Conservation (phyloP, 2,888 invertebrate species). For the Catocala nupta region DNA sequence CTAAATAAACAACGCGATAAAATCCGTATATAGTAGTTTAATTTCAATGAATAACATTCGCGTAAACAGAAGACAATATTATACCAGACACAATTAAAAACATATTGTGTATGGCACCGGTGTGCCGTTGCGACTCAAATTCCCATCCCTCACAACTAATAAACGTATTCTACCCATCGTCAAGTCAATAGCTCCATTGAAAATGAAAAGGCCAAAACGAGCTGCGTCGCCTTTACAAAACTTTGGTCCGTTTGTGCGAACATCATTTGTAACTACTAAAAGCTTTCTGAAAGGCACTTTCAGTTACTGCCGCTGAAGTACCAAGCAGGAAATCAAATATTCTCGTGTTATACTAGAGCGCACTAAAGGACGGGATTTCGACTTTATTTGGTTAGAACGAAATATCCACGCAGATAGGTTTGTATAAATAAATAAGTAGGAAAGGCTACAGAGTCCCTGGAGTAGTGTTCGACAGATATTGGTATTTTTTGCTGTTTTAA, state of each 20-base stretch:
- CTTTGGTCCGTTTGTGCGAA: conserved; percentile 19
- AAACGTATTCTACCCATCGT: not conserved
- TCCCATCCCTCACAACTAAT: too few relatives aligned
- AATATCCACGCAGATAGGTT: not conserved
- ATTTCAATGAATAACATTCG: too few relatives aligned
- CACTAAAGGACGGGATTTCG: not conserved
- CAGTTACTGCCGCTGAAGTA: not conserved
- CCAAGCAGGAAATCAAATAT: conserved; percentile 25
- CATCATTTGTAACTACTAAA: conserved; percentile 34
- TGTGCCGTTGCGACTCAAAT: too few relatives aligned
- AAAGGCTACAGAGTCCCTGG: too few relatives aligned
- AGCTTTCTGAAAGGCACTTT: conserved; percentile 34
- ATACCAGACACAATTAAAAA: too few relatives aligned
- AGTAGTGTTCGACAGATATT: too few relatives aligned
- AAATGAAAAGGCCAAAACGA: conserved; percentile 2
- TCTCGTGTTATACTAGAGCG: not conserved
- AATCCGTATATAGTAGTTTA: too few relatives aligned
- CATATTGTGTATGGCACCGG: too few relatives aligned
- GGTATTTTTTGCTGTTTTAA: too few relatives aligned
- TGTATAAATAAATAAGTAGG: too few relatives aligned
- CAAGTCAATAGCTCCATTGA: conserved; percentile 1
- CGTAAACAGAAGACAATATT: too few relatives aligned
- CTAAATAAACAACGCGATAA: too few relatives aligned
- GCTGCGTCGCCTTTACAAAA: conserved; percentile 17
- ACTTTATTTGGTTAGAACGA: not conserved